Base-by-base conservation (phyloP, 2,888 invertebrate genomes). In the Germaria angustata region DNA sequence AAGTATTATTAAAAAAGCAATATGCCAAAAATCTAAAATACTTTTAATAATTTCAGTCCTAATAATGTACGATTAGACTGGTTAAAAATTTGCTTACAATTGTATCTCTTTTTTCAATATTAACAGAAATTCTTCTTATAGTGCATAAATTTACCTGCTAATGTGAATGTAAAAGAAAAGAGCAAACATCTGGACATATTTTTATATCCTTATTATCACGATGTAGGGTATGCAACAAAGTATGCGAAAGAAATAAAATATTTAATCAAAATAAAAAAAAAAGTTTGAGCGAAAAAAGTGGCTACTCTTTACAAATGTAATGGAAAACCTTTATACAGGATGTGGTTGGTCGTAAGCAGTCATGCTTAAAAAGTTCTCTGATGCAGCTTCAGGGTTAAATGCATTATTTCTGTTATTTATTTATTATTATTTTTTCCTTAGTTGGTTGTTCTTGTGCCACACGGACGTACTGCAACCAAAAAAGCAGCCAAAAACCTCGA, bases 341-440 rank as follows among this genome's bases (percentile, higher is more conserved):
- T 79, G 78, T 71, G 81, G 73, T 75, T 68, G 57, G 41, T 75
- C 44, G 73, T 69, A 65, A 65, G 75, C 81, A 82, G 78, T 79
- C 73, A 69, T 79, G 73, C 73, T 69, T 79, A 59, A 75, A 75
- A 82, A 78, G 28, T 79, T 73, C 75, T 75, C 59, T 65, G 36
- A 46, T 75, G 51, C 78, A 39, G 69, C 78, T 69, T 65, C 51
- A 75, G 81, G 78, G 39, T 75, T 82, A 69, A 82, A 75, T 71
- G 65, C 69, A 79, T 82, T 79, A 82, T 59, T 79, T 69, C 34
- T 63, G 53, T 61, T 55, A 13, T 55, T 36, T 34, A 39, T 57
- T 15, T 34, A 24, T 8, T 59, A 9, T 59, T 17, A 32, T 53
- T 68, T 17, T 20, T 41, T 4, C 17, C 39, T 1, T 39, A 32